phyloP scores from a whole-genome alignment of 2,113 vertebrate genomes.

The Peromyscus maniculatus region DNA sequence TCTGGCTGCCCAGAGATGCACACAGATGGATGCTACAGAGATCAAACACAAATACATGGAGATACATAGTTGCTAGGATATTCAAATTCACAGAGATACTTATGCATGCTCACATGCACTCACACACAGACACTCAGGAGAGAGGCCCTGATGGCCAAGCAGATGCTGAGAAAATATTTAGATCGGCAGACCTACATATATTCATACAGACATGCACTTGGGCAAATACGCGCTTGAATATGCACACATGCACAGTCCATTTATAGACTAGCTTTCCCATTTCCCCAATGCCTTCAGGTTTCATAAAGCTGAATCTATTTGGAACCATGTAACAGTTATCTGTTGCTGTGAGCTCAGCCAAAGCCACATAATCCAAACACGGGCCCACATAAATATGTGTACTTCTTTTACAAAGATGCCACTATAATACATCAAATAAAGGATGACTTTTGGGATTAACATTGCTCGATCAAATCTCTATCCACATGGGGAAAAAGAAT shows the following conservation, averaged over 20 bases:
- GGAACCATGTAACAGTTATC: neutral
- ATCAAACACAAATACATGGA: slow-evolving; percentile 45
- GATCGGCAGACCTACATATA: slow-evolving; percentile 34
- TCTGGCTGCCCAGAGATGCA: slow-evolving; percentile 40
- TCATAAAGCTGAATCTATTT: neutral
- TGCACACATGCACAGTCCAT: neutral
- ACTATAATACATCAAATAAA: neutral
- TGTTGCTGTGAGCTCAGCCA: slow-evolving; percentile 5
- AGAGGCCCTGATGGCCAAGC: slow-evolving; percentile 53
- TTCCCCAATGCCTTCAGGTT: slow-evolving; percentile 8
- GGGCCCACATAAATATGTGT: neutral
- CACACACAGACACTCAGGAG: neutral
- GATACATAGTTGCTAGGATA: slow-evolving; percentile 63
- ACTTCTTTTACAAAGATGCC: neutral
- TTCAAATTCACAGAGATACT: slow-evolving; percentile 8
- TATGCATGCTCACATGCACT: slow-evolving; percentile 1
- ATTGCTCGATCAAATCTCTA: slow-evolving; percentile 5
- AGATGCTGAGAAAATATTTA: slow-evolving; percentile 72
- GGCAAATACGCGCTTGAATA: neutral
- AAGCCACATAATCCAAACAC: slow-evolving; percentile 3
- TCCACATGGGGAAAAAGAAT: neutral
- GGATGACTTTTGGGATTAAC: neutral
- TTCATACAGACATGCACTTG: slow-evolving; percentile 26
- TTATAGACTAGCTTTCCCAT: slow-evolving; percentile 31
- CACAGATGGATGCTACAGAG: slow-evolving; percentile 57